Conservation (phyloP, 2,113 vertebrate genomes). For the Myocastor coypus region DNA sequence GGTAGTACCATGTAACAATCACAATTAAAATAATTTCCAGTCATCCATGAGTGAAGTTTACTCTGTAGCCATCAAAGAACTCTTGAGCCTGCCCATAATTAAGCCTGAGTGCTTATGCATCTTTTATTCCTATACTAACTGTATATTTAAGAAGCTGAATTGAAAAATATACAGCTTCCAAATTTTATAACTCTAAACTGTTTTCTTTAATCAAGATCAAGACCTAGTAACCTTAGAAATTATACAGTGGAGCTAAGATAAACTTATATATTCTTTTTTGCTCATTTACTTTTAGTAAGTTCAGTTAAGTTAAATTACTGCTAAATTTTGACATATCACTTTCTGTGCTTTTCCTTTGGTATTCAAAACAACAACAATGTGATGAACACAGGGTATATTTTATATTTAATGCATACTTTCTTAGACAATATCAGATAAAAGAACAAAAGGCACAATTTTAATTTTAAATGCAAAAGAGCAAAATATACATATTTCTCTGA, state of each 20-base stretch:
- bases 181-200: background rate
- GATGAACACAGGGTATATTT: background rate
- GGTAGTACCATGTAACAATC: background rate
- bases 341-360: background rate
- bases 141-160: constrained; percentile 26
- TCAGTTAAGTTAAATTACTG: background rate
- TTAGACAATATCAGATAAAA: background rate
- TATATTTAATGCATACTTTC: constrained; percentile 8
- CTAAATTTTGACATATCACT: background rate
- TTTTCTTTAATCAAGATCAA: background rate
- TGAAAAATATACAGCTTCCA: constrained; percentile 17
- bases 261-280: background rate
- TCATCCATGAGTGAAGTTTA: background rate
- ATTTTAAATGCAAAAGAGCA: background rate
- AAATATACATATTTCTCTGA: background rate
- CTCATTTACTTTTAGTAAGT: background rate
- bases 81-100: constrained; percentile 12
- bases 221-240: background rate
- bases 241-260: background rate
- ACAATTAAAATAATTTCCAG: constrained; percentile 66
- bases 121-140: background rate
- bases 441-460: background rate
- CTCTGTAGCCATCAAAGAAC: background rate
- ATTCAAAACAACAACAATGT: background rate
- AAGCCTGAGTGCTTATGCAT: constrained; percentile 3